A percentile compares a stretch with the other conserved stretches of the same genome.
Evolutionary conservation across 1,140 invertebrate species (phyloP).

Genomic region (Chironomus striatipennis): DNA sequence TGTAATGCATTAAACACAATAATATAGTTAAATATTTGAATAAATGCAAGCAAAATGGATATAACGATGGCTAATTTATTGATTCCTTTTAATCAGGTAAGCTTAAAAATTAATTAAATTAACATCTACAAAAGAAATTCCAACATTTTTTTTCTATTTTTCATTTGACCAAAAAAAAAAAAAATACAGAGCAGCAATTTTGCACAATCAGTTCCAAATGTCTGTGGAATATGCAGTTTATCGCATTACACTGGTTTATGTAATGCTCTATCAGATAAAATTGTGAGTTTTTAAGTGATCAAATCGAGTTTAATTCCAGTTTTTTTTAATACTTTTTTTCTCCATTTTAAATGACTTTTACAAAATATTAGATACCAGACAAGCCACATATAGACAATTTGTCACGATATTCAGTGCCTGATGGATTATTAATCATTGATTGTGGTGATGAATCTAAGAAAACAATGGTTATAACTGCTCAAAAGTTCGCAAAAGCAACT

Average conservation of each 20-base stretch:
- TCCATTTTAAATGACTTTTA: neutral
- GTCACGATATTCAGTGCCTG: conserved; percentile 24
- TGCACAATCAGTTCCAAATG: neutral
- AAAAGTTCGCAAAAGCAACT: conserved; percentile 25
- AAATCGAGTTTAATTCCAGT: neutral
- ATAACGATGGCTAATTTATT: neutral
- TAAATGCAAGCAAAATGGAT: conserved; percentile 12
- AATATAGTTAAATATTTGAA: neutral
- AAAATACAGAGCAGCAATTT: neutral
- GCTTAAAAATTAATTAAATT: too few relatives aligned
- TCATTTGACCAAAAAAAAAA: neutral
- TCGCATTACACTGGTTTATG: neutral
- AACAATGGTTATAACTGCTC: conserved; percentile 15
- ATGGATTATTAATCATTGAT: conserved; percentile 21
- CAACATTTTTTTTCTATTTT: conserved; percentile 2
- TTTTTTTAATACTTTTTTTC: too few relatives aligned
- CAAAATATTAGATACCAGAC: neutral
- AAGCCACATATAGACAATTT: conserved; percentile 20
- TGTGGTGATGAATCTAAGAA: neutral
- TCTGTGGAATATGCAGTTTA: neutral
- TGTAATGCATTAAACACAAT: conserved; percentile 1
- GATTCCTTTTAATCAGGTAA: neutral
- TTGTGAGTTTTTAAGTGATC: neutral
- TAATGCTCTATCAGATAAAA: neutral
- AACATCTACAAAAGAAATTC: too few relatives aligned